phyloP scores from a whole-genome alignment of 2,797 vertebrate species.

The Erethizon dorsatum region DNA sequence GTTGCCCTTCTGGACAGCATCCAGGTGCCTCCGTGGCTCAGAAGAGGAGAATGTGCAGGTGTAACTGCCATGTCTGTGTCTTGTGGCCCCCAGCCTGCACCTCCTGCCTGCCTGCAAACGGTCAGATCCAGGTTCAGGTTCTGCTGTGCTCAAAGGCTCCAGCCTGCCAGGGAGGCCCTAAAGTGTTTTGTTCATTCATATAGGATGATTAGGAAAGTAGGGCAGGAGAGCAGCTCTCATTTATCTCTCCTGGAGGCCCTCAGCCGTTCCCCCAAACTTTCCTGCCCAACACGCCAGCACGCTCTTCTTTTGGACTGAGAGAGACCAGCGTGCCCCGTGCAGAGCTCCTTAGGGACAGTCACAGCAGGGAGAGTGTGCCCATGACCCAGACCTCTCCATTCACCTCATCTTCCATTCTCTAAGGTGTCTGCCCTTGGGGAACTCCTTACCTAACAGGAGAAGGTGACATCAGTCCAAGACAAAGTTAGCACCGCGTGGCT shows the following conservation, averaged over 20 bases:
- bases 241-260: not conserved
- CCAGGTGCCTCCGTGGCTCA: conserved; percentile 87
- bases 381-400: not conserved
- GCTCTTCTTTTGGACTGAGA: not conserved
- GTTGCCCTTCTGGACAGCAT: conserved; percentile 87
- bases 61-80: conserved; percentile 79
- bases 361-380: rapidly evolving
- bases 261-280: not conserved
- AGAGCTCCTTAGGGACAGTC: not conserved
- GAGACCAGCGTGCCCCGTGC: rapidly evolving
- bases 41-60: conserved; percentile 89
- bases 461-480: rapidly evolving
- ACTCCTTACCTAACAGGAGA: rapidly evolving
- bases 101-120: conserved; percentile 73
- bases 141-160: not conserved
- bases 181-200: conserved; percentile 12
- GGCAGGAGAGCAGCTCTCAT: not conserved
- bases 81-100: conserved; percentile 71
- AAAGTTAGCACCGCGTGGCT: rapidly evolving
- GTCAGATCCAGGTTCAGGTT: not conserved
- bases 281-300: not conserved
- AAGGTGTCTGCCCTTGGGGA: not conserved
- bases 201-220: not conserved
- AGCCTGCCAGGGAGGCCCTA: not conserved
- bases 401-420: not conserved